Conservation (phyloP, 2,888 invertebrate species). For the Latrodectus elegans region DNA sequence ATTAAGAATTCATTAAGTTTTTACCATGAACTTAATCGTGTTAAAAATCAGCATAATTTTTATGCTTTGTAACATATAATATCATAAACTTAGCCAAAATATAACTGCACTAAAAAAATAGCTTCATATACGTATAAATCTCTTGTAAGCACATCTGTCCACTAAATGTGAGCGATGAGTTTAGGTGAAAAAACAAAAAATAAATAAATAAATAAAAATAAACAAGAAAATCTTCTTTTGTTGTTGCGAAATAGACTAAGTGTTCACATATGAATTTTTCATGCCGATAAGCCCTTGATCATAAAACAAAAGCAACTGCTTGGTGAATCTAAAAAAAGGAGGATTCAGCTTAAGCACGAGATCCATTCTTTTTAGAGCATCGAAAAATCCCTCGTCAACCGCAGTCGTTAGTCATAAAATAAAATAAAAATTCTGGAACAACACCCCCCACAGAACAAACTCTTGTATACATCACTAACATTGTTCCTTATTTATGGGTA, state of each 20-base stretch:
- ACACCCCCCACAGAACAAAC: conserved; percentile 33
- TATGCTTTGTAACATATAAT: too few relatives aligned
- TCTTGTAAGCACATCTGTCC: too few relatives aligned
- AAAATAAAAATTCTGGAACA: conserved; percentile 49
- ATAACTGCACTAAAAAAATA: too few relatives aligned
- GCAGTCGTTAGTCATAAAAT: conserved; percentile 64
- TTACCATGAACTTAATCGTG: too few relatives aligned
- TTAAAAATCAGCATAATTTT: too few relatives aligned
- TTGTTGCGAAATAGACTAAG: conserved; percentile 11
- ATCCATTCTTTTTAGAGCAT: conserved; percentile 23
- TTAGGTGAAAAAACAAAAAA: too few relatives aligned
- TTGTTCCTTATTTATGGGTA: conserved; percentile 20
- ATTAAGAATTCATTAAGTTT: too few relatives aligned
- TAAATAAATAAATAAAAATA: too few relatives aligned
- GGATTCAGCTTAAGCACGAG: conserved; percentile 8
- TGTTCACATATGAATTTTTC: conserved; percentile 53
- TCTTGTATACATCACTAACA: conserved; percentile 51
- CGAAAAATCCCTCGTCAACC: conserved; percentile 61
- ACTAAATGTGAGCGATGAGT: too few relatives aligned
- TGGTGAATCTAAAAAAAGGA: conserved; percentile 18
- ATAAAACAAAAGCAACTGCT: conserved; percentile 30
- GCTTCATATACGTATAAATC: too few relatives aligned
- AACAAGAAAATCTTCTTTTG: conserved; percentile 4
- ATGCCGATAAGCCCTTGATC: conserved; percentile 38
- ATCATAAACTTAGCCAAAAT: too few relatives aligned